These are phyloP conservation scores for Euzophera pinguis DNA, from an alignment of 2,888 invertebrate species.

Conservation along the genomic window DNA sequence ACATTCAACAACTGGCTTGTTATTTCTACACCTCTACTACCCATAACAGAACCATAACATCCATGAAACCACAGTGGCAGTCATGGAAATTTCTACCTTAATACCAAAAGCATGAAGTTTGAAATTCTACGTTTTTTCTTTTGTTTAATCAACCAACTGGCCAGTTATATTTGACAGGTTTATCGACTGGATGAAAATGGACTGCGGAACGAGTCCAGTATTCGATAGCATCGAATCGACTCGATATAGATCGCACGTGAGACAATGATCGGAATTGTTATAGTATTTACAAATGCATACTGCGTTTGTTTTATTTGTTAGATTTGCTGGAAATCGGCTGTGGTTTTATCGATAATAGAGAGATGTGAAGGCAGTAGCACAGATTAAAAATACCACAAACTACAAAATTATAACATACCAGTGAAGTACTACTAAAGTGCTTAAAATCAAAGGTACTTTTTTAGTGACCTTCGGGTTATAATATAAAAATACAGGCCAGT, in stretches of 20 bases:
- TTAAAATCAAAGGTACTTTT: too few species aligned
- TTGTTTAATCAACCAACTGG: slow-evolving; percentile 35
- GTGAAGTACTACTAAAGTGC: too few species aligned
- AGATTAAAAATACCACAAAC: too few species aligned
- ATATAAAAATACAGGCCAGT: too few species aligned
- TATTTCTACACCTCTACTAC: slow-evolving; percentile 47
- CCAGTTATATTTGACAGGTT: slow-evolving; percentile 44
- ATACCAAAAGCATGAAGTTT: not conserved
- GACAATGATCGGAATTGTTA: slow-evolving; percentile 9
- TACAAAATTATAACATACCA: too few species aligned
- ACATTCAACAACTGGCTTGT: slow-evolving; percentile 45
- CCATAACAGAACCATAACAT: slow-evolving; percentile 17
- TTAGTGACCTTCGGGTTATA: too few species aligned
- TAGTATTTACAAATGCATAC: slow-evolving; percentile 4
- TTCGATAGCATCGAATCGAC: slow-evolving; percentile 5
- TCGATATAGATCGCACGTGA: slow-evolving; percentile 12
- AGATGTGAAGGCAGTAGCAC: not conserved
- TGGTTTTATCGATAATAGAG: slow-evolving; percentile 2
- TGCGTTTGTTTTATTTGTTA: not conserved
- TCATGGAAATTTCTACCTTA: not conserved
- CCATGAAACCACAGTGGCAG: slow-evolving; percentile 13
- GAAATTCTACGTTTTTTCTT: not conserved
- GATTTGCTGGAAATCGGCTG: slow-evolving; percentile 8
- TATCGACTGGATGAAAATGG: slow-evolving; percentile 34
- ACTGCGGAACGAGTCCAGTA: slow-evolving; percentile 21